These are phyloP conservation scores for Stylophora pistillata DNA, from an alignment of 64 coral and sea anemone genomes.

Conservation along the genomic window DNA sequence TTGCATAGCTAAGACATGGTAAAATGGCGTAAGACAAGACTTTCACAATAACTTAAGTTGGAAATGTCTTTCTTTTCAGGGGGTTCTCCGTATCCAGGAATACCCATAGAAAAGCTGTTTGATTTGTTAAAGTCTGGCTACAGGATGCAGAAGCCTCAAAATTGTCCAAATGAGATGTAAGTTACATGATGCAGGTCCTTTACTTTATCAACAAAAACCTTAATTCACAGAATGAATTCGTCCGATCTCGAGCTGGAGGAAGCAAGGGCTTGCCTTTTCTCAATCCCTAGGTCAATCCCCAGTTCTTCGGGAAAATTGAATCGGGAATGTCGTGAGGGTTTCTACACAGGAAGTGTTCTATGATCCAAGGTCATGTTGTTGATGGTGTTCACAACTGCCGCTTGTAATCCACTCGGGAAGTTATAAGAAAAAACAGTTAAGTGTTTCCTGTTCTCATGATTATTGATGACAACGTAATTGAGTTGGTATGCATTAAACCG, in stretches of 20 bases:
- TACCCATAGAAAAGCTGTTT: conserved; percentile 95
- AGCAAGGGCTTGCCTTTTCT: no score
- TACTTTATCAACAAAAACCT: not conserved
- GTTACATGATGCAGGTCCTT: not conserved
- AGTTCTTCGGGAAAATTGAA: no score
- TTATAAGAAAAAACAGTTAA: not conserved
- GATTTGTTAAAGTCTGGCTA: conserved; percentile 94
- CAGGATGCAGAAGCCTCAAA: conserved; percentile 87
- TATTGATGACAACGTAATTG: not conserved
- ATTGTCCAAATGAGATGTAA: conserved; percentile 93
- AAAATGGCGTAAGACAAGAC: no score
- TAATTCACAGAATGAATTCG: not conserved
- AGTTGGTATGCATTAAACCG: no score
- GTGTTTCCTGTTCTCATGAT: not conserved
- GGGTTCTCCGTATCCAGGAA: conserved; percentile 94
- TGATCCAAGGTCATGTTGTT: not conserved
- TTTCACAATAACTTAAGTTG: not conserved
- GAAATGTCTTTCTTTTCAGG: conserved; percentile 38
- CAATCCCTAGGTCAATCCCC: no score
- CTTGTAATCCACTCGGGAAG: not conserved
- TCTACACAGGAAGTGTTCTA: no score
- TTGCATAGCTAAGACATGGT: no score
- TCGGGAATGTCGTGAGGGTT: no score
- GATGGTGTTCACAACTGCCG: not conserved
- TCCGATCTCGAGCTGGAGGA: no score